Evolutionary conservation across 2,888 invertebrate genomes (phyloP), one percentile per base, ranked within the genome.

Genomic region (Cephus runcator): DNA sequence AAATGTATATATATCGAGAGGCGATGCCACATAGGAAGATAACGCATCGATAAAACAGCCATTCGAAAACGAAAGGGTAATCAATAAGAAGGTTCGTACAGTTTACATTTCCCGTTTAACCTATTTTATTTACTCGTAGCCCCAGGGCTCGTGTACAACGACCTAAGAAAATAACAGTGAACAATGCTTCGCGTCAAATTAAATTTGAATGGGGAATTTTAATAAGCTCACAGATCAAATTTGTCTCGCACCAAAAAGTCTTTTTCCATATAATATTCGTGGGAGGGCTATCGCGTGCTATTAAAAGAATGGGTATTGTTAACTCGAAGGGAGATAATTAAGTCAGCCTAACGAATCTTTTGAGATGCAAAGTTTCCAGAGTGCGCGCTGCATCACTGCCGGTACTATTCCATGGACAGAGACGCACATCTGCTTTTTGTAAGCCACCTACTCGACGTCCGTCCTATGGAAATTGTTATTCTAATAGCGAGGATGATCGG

Each of bases 381-480:
- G 71, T 34, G 23, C 71, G 31, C 33, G 71, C 33, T 15, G 71
- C 34, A 71, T 71, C 71, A 33, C 31, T 23, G 80, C 71, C 31
- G 33, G 34, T 75, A 73, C 68, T 71, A 68, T 34, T 77, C 40
- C 73, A 12, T 68, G 69, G n/a, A 68, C 34, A n/a, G 73, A 68
- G 75, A 76, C 73, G 69, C 74, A 69, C 73, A 75, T 71, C 31
- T 76, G 79, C 77, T 76, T 80, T 83, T 83, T 79, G 69, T 83
- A 84, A 84, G 74, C 81, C 83, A 77, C 81, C 83, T 81, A 79
- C 80, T 75, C 79, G 40, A 35, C 75, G 75, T 75, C 68, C 75
- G 75, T n/a, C 30, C 75, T 77, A 34, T 69, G 80, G 83, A 85
- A 86, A 87, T 86, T 84, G 84, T 86, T 87, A 87, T 87, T 88